Conservation (phyloP, 2,797 vertebrate genomes). For the Danio albolineatus region DNA sequence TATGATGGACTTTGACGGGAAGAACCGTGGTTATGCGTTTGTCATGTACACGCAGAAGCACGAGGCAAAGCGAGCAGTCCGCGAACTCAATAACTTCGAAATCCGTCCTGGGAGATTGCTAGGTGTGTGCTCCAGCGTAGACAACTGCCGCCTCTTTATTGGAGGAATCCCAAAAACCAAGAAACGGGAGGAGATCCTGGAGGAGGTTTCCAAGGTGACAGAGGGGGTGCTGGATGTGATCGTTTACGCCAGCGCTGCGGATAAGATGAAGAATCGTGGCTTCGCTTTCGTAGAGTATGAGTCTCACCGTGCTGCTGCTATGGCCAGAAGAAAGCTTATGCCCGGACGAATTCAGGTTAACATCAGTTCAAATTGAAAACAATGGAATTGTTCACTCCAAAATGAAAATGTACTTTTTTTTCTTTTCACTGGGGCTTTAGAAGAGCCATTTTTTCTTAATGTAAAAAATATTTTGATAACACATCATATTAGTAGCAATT, state of each 20-base stretch:
- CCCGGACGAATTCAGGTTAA: conserved; percentile 87
- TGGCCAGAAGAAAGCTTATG: conserved; percentile 98
- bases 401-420: not conserved
- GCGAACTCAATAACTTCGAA: conserved; percentile 98
- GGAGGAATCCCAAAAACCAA: conserved; percentile 99
- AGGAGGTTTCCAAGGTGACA: conserved; percentile 97
- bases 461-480: too few species aligned
- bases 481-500: too few species aligned
- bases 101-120: conserved; percentile 94
- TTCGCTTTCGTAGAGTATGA: conserved; percentile 99
- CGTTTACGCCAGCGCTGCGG: conserved; percentile 96
- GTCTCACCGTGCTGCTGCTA: conserved; percentile 95
- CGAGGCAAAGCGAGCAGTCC: conserved; percentile 93
- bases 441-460: too few species aligned
- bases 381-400: not conserved
- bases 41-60: conserved; percentile 97
- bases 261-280: conserved; percentile 99
- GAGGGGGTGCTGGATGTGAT: conserved; percentile 97
- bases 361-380: not conserved
- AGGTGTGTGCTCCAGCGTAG: conserved; percentile 96
- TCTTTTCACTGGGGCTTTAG: too few species aligned
- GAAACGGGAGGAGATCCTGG: conserved; percentile 98
- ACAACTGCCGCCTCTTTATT: conserved; percentile 98
- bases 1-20: conserved; percentile 99
- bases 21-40: conserved; percentile 96